These are phyloP conservation scores for Dendrolimus houi DNA, from an alignment of 2,888 invertebrate genomes.

Conservation along the genomic window DNA sequence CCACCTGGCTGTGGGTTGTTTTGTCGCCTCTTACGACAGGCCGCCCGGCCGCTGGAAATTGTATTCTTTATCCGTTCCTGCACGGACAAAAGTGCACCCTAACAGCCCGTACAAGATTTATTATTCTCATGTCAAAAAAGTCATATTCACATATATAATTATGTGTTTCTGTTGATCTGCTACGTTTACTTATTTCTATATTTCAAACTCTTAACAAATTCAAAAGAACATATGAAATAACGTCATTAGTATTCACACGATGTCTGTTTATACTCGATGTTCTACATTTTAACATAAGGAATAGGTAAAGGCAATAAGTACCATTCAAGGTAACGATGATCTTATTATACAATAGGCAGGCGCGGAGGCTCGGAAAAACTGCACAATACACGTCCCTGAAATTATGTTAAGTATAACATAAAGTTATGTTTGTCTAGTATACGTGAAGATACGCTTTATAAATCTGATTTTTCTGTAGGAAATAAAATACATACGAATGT, in stretches of 20 bases:
- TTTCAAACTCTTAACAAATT: too few relatives aligned
- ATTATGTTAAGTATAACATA: slow-evolving; percentile 26
- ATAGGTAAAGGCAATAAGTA: slow-evolving; percentile 8
- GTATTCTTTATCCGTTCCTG: too few relatives aligned
- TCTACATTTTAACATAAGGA: slow-evolving; percentile 8
- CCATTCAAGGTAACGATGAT: slow-evolving; percentile 15
- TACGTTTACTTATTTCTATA: too few relatives aligned
- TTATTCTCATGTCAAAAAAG: too few relatives aligned
- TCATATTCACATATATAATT: too few relatives aligned
- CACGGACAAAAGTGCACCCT: too few relatives aligned
- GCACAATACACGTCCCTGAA: slow-evolving; percentile 12
- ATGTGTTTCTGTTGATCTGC: too few relatives aligned
- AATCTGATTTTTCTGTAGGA: background rate
- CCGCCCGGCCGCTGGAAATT: too few relatives aligned
- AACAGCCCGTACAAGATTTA: too few relatives aligned
- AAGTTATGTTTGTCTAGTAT: slow-evolving; percentile 13
- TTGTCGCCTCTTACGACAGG: too few relatives aligned
- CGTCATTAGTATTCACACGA: background rate
- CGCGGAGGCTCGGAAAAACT: slow-evolving; percentile 14
- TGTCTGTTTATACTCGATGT: slow-evolving; percentile 6
- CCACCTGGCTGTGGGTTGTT: too few relatives aligned
- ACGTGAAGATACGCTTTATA: background rate
- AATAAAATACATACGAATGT: too few relatives aligned
- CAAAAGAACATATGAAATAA: background rate
- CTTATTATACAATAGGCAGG: slow-evolving; percentile 19